phyloP scores from a whole-genome alignment of 2,797 vertebrate species.

The Gambusia yucatana region DNA sequence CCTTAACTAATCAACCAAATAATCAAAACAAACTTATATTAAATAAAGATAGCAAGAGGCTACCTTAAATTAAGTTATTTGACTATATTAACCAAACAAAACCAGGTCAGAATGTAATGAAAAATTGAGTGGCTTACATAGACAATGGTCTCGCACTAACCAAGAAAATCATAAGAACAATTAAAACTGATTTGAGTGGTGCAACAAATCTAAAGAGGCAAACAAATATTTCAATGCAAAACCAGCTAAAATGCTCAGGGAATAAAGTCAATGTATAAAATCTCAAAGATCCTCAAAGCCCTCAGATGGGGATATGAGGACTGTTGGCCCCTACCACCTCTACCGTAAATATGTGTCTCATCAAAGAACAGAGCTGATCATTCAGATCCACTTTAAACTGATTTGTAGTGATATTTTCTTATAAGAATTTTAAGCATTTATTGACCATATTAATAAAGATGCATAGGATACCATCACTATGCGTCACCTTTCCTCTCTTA shows the following conservation, averaged over 20 bases:
- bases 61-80: not conserved
- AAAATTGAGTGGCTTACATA: not conserved
- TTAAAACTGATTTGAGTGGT: not conserved
- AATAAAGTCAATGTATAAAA: not conserved
- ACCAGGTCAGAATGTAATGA: not conserved
- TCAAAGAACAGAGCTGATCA: not conserved
- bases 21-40: not conserved
- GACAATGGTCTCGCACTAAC: not conserved
- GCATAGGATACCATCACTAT: not conserved
- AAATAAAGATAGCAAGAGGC: not conserved
- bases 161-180: not conserved
- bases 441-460: not conserved
- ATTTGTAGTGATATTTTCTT: not conserved
- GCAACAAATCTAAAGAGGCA: not conserved
- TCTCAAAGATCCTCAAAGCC: not conserved
- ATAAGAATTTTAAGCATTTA: not conserved
- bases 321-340: not conserved
- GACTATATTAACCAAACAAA: not conserved
- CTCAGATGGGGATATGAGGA: not conserved
- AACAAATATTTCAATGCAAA: not conserved
- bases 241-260: not conserved
- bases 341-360: not conserved
- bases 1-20: not conserved
- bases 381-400: not conserved
- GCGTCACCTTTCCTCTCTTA: not conserved